phyloP scores from a whole-genome alignment of 2,113 vertebrate genomes.

The Callocephalon fimbriatum region DNA sequence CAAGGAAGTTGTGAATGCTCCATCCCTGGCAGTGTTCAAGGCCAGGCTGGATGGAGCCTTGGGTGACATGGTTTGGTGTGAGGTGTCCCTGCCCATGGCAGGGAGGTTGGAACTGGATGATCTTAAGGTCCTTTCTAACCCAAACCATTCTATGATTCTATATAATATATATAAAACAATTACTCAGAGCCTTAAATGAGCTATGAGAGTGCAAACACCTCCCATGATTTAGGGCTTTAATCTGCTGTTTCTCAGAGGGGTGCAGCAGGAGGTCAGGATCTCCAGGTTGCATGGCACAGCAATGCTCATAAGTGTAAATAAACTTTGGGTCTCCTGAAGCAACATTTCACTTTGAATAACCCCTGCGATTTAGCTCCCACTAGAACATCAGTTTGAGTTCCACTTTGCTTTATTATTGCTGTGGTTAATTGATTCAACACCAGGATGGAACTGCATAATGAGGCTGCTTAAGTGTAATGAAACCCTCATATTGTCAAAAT shows the following conservation, averaged over 20 bases:
- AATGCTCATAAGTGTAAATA: neutral
- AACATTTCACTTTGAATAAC: conserved; percentile 24
- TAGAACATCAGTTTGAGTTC: conserved; percentile 44
- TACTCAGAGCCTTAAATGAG: neutral
- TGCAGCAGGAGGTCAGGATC: neutral
- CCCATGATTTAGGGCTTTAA: conserved; percentile 18
- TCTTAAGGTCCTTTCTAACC: no score
- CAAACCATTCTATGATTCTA: neutral
- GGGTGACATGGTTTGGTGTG: no score
- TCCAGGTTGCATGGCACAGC: neutral
- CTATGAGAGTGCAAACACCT: neutral
- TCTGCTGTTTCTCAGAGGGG: neutral
- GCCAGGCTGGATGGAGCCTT: no score
- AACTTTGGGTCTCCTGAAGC: conserved; percentile 18
- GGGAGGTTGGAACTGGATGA: no score
- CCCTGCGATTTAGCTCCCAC: conserved; percentile 16
- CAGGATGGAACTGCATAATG: conserved; percentile 37
- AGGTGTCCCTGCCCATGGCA: no score
- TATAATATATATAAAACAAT: neutral
- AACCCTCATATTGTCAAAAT: neutral
- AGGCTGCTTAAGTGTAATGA: conserved; percentile 35
- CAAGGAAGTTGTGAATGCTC: no score
- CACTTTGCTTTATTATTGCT: neutral
- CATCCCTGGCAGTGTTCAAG: no score
- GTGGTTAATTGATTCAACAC: conserved; percentile 54